A percentile compares a stretch with the other conserved stretches of the same genome.
Conservation (phyloP, 2,113 vertebrate genomes). For the Callospermophilus lateralis region DNA sequence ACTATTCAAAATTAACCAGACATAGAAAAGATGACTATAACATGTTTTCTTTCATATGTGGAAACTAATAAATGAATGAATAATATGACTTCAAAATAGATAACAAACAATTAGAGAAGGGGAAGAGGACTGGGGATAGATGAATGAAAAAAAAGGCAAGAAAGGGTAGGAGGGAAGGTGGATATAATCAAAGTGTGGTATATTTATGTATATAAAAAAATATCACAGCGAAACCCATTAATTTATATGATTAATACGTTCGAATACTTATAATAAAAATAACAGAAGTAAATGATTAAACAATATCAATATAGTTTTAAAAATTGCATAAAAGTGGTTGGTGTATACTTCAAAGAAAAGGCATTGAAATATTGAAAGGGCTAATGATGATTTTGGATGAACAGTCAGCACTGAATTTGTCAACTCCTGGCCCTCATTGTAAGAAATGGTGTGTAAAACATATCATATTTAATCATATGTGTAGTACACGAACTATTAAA, state of each 20-base stretch:
- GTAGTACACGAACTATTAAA: background rate
- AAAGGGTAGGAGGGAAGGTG: background rate
- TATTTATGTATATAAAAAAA: background rate
- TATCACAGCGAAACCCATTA: background rate
- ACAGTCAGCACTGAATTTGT: background rate
- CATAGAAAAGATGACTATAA: too few relatives aligned
- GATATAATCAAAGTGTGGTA: background rate
- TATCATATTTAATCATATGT: background rate
- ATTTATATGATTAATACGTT: background rate
- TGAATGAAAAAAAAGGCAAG: background rate
- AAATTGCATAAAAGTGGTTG: background rate
- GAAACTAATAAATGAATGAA: too few relatives aligned
- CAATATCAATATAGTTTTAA: background rate
- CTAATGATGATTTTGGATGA: background rate
- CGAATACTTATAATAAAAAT: background rate
- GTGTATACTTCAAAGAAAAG: background rate
- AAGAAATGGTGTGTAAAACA: background rate
- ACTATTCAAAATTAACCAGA: too few relatives aligned
- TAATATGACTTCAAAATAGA: background rate
- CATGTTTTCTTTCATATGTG: too few relatives aligned
- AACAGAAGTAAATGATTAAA: background rate
- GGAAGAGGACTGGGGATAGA: too few relatives aligned
- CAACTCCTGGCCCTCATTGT: background rate
- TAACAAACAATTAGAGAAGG: background rate
- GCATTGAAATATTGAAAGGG: background rate